Percentiles rank a stretch among this genome's conserved stretches.
Conservation (phyloP, 2,797 vertebrate genomes). For the Danio tinwini region DNA sequence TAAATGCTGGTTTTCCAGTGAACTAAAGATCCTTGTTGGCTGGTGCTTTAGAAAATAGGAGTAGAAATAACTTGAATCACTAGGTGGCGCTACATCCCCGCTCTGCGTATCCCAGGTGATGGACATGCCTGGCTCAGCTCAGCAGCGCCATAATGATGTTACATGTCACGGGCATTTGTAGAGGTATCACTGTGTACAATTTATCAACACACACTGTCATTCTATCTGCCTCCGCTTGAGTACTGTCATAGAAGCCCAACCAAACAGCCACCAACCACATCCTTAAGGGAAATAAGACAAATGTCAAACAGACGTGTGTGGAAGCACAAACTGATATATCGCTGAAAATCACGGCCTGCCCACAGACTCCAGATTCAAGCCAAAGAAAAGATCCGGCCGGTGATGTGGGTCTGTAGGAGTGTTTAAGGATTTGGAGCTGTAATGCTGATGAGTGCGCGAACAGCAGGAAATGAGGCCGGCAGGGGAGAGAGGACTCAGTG, state of each 20-base stretch:
- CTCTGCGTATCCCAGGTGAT: conserved; percentile 4
- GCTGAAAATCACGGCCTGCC: conserved; percentile 32
- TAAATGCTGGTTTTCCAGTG: background rate
- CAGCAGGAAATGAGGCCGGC: conserved; percentile 22
- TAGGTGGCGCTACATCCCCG: conserved; percentile 56
- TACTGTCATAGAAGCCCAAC: conserved; percentile 24
- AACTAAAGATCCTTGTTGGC: conserved; percentile 10
- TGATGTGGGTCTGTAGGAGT: conserved; percentile 14
- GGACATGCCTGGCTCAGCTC: conserved; percentile 33
- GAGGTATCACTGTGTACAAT: conserved; percentile 48
- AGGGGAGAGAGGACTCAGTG: conserved; percentile 23
- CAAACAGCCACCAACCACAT: conserved; percentile 31
- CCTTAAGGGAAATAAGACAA: conserved; percentile 51
- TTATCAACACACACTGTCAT: conserved; percentile 48
- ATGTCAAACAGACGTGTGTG: conserved; percentile 24
- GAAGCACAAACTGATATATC: conserved; percentile 18
- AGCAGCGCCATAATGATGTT: conserved; percentile 49
- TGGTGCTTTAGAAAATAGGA: background rate
- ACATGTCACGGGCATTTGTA: conserved; percentile 52
- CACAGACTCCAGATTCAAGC: conserved; percentile 13
- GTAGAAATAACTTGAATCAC: conserved; percentile 20
- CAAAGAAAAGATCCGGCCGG: conserved; percentile 6
- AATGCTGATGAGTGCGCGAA: conserved; percentile 39
- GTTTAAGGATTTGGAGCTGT: conserved; percentile 33
- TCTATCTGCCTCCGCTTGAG: conserved; percentile 25